Evolutionary conservation across 2,113 vertebrate species (phyloP).

Genomic region (Takifugu bimaculatus): DNA sequence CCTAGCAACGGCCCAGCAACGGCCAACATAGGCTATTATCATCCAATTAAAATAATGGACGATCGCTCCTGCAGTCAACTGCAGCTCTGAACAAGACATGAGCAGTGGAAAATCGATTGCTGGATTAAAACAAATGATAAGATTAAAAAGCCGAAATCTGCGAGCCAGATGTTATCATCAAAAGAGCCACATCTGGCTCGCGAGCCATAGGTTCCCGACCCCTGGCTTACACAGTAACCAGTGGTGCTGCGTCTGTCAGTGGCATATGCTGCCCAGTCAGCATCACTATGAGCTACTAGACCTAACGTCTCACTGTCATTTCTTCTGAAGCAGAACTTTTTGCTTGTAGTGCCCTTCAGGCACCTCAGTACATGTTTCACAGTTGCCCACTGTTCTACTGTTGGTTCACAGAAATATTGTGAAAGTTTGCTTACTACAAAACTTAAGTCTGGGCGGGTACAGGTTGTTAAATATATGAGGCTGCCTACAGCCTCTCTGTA

Average conservation of each 20-base stretch:
- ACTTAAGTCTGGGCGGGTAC: neutral
- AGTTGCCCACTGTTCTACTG: neutral
- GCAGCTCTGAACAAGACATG: too few species aligned
- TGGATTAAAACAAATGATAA: too few species aligned
- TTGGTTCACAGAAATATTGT: constrained; percentile 1
- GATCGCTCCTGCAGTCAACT: too few species aligned
- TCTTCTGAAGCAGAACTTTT: neutral
- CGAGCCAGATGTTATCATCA: too few species aligned
- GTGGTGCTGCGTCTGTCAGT: constrained; percentile 2
- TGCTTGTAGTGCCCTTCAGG: neutral
- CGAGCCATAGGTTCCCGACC: too few species aligned
- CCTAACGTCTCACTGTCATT: neutral
- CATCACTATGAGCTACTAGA: constrained; percentile 1
- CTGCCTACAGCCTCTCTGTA: neutral
- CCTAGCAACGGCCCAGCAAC: too few species aligned
- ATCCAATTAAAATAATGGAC: too few species aligned
- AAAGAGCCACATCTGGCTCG: too few species aligned
- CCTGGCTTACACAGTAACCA: constrained; percentile 6
- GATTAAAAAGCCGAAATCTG: too few species aligned
- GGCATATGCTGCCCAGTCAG: constrained; percentile 7
- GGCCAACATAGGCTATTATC: too few species aligned
- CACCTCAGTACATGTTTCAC: neutral
- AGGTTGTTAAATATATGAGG: neutral
- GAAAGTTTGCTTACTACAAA: constrained; percentile 1
- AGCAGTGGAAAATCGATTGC: too few species aligned